Base-by-base conservation (phyloP, 2,888 invertebrate genomes). In the Drosophila anomalata region DNA sequence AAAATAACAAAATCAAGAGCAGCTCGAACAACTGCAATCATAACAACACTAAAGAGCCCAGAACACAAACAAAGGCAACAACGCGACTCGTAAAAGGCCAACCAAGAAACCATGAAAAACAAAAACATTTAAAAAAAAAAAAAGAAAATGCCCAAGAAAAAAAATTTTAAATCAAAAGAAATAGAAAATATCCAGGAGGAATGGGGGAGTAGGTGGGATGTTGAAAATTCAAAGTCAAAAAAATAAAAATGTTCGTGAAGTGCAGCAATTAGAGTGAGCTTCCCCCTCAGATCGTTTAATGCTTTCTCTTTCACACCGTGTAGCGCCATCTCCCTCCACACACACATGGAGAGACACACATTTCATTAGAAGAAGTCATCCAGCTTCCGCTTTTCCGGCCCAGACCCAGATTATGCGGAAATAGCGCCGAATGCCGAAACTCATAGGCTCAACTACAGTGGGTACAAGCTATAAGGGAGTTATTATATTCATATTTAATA, bases 41-140 rank as follows among this genome's bases (percentile, higher is more conserved):
- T 72, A 81, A 87, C 80, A 81, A 78, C 81, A 74, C 78, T 80
- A 78, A 82, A 78, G 73, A 82, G 87, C 52, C 82, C 82, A 75
- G 76, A 82, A 80, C 85, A 74, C 73, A 81, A 87, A 87, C 73
- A 84, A 87, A 73, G 66, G 59, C 60, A 72, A 63, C 67, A 73
- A 54, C 57, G 39, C 36, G 42, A 41, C 53, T 44, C 68, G 54
- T 67, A 67, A 67, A 69, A 46, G 29, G 33, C 8, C 48, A 44
- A 31, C 31, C 33, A n/a, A 44, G 62, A 50, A 57, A 26, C n/a
- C 39, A 50, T 17, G 14, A 22, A 46, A 29, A 22, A 44, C 29
- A 29, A 29, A 29, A 29, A 29, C 14, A 17, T 24, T 20, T 39
- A 26, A 22, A 11, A 29, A n/a, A 11, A 22, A 14, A 31, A 33